Conservation (phyloP, 1,140 invertebrate species). For the Drosophila hydei region DNA sequence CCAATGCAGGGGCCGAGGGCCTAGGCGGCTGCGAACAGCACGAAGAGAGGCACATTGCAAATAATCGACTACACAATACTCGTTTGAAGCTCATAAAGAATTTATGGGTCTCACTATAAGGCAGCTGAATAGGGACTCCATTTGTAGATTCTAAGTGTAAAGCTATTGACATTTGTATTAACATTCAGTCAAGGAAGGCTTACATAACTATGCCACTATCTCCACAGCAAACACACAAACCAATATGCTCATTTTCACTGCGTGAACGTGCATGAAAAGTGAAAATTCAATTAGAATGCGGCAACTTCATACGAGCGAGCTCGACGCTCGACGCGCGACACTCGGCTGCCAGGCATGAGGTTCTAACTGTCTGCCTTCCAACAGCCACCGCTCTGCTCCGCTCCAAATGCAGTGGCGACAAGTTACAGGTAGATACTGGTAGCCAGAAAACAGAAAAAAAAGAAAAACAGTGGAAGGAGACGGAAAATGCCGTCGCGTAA, state of each 20-base stretch:
- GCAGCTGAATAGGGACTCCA: no score
- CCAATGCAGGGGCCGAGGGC: neutral
- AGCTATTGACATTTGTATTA: no score
- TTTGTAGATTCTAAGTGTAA: no score
- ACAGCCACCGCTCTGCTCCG: slow-evolving; percentile 10
- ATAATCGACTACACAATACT: no score
- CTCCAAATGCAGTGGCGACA: slow-evolving; percentile 63
- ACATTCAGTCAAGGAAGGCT: neutral
- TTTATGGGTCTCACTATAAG: no score
- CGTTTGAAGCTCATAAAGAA: no score
- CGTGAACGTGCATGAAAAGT: slow-evolving; percentile 52
- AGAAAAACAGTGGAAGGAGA: neutral
- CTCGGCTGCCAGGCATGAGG: slow-evolving; percentile 49
- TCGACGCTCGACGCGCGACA: neutral
- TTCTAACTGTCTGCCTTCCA: slow-evolving; percentile 67
- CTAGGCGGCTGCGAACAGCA: slow-evolving; percentile 3
- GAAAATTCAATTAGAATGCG: slow-evolving; percentile 82
- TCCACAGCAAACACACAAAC: no score
- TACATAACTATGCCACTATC: no score
- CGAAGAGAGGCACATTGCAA: neutral
- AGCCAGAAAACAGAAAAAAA: neutral
- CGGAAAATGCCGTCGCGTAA: slow-evolving; percentile 53
- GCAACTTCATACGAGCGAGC: slow-evolving; percentile 71
- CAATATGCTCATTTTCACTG: neutral
- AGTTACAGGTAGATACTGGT: slow-evolving; percentile 55